These are phyloP conservation scores for Enteromius viviparus DNA, from an alignment of 2,797 vertebrate genomes.

Conservation along the genomic window DNA sequence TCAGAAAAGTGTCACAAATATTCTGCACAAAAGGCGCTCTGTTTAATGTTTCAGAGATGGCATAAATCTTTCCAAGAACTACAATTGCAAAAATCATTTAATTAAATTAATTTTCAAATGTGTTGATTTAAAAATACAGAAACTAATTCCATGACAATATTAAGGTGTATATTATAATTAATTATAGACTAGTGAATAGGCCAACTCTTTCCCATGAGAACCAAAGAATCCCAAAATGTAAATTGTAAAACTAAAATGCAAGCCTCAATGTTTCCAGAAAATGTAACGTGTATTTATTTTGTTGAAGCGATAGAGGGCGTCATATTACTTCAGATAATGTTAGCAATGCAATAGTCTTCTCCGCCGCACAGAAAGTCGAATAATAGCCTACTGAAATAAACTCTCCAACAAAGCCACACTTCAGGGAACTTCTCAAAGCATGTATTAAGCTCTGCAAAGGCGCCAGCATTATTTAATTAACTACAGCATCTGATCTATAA, in stretches of 20 bases:
- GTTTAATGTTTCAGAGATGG: background rate
- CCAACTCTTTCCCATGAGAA: background rate
- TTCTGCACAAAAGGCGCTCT: background rate
- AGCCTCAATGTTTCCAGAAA: no score
- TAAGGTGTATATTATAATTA: background rate
- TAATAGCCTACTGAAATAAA: background rate
- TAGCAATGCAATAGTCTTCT: background rate
- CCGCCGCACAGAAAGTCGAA: background rate
- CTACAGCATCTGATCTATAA: background rate
- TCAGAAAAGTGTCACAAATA: background rate
- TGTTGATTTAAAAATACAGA: background rate
- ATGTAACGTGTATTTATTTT: background rate
- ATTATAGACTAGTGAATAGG: background rate
- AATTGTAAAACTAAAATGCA: background rate
- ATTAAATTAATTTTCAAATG: no score
- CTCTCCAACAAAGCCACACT: background rate
- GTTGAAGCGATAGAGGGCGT: conserved; percentile 17
- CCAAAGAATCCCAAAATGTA: background rate
- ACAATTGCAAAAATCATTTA: background rate
- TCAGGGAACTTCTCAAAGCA: background rate
- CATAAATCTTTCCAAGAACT: background rate
- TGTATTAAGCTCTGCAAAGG: background rate
- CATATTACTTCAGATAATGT: background rate
- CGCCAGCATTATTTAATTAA: background rate
- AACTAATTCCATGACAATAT: background rate